phyloP scores from a whole-genome alignment of 2,797 vertebrate species.

The Psittacula echo region DNA sequence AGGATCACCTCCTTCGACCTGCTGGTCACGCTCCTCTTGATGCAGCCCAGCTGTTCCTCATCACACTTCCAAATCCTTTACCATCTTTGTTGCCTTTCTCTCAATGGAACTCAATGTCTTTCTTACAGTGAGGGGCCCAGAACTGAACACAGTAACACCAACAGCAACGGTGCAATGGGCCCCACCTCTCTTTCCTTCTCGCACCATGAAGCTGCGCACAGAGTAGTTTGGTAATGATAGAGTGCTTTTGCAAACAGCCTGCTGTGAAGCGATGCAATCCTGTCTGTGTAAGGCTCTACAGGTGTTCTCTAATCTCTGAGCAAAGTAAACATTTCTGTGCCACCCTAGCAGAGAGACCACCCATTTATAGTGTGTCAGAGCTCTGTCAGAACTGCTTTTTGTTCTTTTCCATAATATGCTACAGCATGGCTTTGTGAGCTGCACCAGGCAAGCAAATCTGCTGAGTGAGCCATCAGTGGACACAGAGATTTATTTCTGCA shows the following conservation, averaged over 20 bases:
- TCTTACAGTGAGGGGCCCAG: neutral
- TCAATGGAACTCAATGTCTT: neutral
- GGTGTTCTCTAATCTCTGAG: neutral
- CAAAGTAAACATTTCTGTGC: neutral
- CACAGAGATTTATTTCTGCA: neutral
- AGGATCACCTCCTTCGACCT: too few relatives aligned
- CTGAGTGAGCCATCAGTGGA: neutral
- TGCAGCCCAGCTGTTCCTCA: neutral
- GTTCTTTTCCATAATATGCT: neutral
- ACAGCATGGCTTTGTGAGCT: neutral
- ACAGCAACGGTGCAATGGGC: neutral
- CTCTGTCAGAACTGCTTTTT: neutral
- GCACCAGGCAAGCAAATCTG: neutral
- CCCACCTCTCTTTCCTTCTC: neutral
- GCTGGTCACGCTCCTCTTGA: too few relatives aligned
- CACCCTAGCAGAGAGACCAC: neutral
- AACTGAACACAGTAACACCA: neutral
- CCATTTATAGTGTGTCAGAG: neutral
- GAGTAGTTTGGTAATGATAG: neutral
- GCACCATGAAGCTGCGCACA: too few relatives aligned
- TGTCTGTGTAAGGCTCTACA: neutral
- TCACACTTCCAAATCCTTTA: neutral
- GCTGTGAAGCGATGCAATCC: neutral
- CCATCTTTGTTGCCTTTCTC: neutral
- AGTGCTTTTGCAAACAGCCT: neutral